Conservation (phyloP, 2,113 vertebrate species). For the Galemys pyrenaicus region DNA sequence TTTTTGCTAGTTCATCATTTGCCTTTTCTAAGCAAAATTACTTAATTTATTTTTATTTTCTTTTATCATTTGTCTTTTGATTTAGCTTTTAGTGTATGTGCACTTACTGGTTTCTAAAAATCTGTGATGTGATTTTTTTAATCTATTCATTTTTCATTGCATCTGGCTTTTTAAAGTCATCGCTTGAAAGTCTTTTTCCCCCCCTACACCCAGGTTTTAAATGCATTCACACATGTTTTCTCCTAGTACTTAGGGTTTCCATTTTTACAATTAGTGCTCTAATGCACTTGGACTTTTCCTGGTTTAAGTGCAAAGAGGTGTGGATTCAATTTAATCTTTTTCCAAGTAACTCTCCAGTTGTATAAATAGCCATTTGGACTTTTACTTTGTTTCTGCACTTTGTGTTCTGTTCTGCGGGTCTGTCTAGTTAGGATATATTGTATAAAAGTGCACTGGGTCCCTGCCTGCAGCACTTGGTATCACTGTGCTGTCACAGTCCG, state of each 20-base stretch:
- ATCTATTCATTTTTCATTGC: not conserved
- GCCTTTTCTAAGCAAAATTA: too few relatives aligned
- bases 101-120: not conserved
- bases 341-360: not conserved
- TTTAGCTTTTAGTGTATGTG: not conserved
- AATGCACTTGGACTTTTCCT: constrained; percentile 18
- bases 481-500: too few relatives aligned
- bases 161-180: constrained; percentile 11
- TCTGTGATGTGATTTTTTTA: not conserved
- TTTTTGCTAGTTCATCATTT: not conserved
- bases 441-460: not conserved
- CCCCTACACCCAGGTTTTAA: not conserved
- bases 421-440: not conserved
- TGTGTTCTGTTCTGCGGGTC: not conserved
- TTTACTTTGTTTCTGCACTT: not conserved
- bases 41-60: too few relatives aligned
- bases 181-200: not conserved
- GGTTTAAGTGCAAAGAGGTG: not conserved
- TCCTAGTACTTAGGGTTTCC: constrained; percentile 13
- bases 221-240: not conserved
- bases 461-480: not conserved
- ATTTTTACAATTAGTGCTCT: not conserved
- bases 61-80: not conserved
- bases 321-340: not conserved
- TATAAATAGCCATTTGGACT: not conserved